phyloP scores from a whole-genome alignment of 2,113 vertebrate species.

The Nerophis ophidion region DNA sequence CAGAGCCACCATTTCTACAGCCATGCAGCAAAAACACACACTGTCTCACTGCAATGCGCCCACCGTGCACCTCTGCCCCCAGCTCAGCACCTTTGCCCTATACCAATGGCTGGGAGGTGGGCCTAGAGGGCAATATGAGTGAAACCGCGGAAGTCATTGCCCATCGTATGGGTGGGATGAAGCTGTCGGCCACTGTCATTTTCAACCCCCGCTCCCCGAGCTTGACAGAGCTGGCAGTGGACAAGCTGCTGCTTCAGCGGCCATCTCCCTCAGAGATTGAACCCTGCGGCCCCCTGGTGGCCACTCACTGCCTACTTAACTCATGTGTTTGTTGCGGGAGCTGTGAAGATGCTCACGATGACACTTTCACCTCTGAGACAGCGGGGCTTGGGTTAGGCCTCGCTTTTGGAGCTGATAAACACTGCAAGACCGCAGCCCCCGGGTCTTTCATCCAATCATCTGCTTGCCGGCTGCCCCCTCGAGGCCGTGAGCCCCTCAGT shows the following conservation, averaged over 20 bases:
- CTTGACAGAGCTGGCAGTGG: constrained; percentile 65
- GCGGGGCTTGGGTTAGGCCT: constrained; percentile 49
- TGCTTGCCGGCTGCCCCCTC: constrained; percentile 65
- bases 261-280: constrained; percentile 59
- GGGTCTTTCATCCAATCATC: constrained; percentile 69
- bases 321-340: constrained; percentile 93
- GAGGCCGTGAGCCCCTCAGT: constrained; percentile 44
- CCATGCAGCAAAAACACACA: constrained; percentile 60
- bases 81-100: constrained; percentile 67
- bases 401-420: constrained; percentile 56
- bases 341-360: constrained; percentile 81
- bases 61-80: constrained; percentile 30
- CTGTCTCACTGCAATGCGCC: constrained; percentile 41
- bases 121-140: constrained; percentile 62
- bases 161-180: constrained; percentile 94
- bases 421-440: constrained; percentile 63
- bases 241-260: constrained; percentile 61
- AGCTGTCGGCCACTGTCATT: constrained; percentile 94
- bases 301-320: constrained; percentile 86
- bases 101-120: constrained; percentile 81
- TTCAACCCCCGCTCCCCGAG: constrained; percentile 89
- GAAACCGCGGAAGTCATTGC: constrained; percentile 88
- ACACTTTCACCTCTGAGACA: constrained; percentile 51
- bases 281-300: constrained; percentile 72
- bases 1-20: constrained; percentile 53